Base-by-base conservation (phyloP, 2,797 vertebrate genomes). In the Cottoperca gobio region DNA sequence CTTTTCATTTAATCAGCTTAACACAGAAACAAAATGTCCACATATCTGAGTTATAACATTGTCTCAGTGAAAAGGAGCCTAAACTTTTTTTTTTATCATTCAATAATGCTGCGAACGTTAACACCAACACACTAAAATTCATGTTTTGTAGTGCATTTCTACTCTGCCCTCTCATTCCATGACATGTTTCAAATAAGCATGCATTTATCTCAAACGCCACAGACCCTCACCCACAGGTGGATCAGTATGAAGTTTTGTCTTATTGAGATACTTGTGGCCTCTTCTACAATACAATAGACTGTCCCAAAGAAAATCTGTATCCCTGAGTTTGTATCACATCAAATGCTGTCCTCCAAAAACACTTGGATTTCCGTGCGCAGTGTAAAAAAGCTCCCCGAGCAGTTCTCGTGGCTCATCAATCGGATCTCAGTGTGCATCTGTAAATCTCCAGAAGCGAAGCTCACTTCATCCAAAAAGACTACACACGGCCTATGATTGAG, bases 391-490 rank as follows among this genome's bases (percentile, higher is more conserved):
- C 43, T 26, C 35, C 74, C 66, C 13, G 60, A 23, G 31, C 33
- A 35, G 8, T 70, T 70, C 4, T 66, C 7, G 1, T n/a, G n/a
- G 26, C 72, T 76, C 67, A 76, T 61, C 61, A 72, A 81, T 40
- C 60, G 64, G 43, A 80, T 42, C 17, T 60, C 57, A 9, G 54
- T 59, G 23, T 73, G 53, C 31, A 54, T 73, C 46, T 60, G 24
- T 50, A 50, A 42, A n/a, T 59, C 14, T 9, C 55, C 54, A 60
- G 53, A 70, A 40, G 53, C 24, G 1, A 58, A 16, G 8, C 6
- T 39, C 24, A 65, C 49, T 28, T 64, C 28, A 16, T 65, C 70
- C 46, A 65, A 54, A 70, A 73, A 73, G 21, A 68, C 42, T 26
- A 55, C 17, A 62, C 73, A 74, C 6, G 23, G 78, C 28, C 53